Evolutionary conservation across 1,140 invertebrate species (phyloP).

Genomic region (Protaetia brevitarsis): DNA sequence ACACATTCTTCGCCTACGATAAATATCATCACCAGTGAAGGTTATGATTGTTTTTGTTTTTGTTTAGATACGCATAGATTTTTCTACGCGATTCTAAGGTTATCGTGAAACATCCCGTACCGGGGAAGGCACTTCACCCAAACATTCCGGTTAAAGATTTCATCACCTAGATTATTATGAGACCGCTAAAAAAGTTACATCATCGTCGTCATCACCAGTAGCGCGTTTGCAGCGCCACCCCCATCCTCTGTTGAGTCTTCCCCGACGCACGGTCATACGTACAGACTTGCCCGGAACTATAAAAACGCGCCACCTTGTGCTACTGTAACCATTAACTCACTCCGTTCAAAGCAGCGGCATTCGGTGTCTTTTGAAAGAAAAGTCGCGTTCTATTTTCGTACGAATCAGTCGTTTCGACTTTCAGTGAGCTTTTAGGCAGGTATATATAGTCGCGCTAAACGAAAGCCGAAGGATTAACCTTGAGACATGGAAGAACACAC

Average conservation of each 20-base stretch:
- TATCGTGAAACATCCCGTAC: neutral
- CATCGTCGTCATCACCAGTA: neutral
- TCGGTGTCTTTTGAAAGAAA: neutral
- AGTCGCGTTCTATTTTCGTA: neutral
- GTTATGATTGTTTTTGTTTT: too few species aligned
- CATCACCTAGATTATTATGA: neutral
- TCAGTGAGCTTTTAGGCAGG: neutral
- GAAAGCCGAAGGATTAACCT: neutral
- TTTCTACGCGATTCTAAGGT: too few species aligned
- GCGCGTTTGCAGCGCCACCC: neutral
- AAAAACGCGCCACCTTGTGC: neutral
- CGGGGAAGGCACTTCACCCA: neutral
- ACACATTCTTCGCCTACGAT: too few species aligned
- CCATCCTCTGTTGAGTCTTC: too few species aligned
- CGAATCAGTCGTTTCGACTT: neutral
- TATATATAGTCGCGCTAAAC: neutral
- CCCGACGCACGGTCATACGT: neutral
- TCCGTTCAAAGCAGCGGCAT: neutral
- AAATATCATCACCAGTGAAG: too few species aligned
- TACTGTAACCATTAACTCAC: constrained; percentile 1
- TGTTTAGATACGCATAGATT: too few species aligned
- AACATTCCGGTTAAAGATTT: neutral
- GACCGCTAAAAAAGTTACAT: neutral
- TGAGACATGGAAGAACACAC: neutral
- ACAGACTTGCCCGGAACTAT: neutral